Conservation (phyloP, 2,888 invertebrate species). For the Antitype chi region DNA sequence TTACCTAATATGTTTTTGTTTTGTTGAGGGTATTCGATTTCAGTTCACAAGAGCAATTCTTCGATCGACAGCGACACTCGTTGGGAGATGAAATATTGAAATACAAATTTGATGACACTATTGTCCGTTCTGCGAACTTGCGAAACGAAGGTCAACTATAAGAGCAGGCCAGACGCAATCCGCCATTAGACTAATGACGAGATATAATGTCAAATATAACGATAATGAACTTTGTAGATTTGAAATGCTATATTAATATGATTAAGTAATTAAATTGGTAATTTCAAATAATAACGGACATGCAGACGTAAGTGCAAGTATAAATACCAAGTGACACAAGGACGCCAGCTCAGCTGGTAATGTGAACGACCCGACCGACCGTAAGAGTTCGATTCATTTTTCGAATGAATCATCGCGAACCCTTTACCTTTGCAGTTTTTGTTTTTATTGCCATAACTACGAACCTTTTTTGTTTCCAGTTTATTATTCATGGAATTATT, state of each 20-base stretch:
- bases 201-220: constrained; percentile 1
- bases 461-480: constrained; percentile 11
- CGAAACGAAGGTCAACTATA: not conserved
- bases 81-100: constrained; percentile 10
- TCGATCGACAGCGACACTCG: not conserved
- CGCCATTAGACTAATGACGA: constrained; percentile 17
- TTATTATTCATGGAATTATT: constrained; percentile 19
- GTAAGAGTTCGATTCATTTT: constrained; percentile 59
- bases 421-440: constrained; percentile 56
- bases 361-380: constrained; percentile 72
- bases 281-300: constrained; percentile 25
- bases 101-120: not conserved
- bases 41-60: not conserved
- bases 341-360: constrained; percentile 71
- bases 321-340: constrained; percentile 65
- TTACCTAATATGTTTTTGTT: no score
- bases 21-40: not conserved
- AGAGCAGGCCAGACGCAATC: not conserved
- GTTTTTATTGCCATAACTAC: constrained; percentile 8
- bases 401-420: constrained; percentile 66
- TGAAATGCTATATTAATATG: not conserved
- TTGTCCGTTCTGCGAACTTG: constrained; percentile 6
- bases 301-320: constrained; percentile 26
- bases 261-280: constrained; percentile 6
- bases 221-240: constrained; percentile 22